A percentile compares a stretch with the other conserved stretches of the same genome.
Conservation (phyloP, 2,113 vertebrate genomes). For the Ursus arctos region DNA sequence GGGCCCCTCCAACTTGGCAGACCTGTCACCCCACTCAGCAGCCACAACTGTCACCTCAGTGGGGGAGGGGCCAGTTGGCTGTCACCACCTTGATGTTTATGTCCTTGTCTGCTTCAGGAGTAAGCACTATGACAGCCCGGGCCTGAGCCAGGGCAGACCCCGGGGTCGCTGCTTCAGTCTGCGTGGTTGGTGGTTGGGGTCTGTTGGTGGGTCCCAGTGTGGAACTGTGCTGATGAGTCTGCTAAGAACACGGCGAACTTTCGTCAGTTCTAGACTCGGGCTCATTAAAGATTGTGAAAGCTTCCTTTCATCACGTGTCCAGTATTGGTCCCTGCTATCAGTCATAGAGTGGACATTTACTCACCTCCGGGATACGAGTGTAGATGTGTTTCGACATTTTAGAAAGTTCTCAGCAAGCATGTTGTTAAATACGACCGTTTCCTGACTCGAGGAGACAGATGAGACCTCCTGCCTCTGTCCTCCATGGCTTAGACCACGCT, state of each 20-base stretch:
- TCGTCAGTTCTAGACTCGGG: too few species aligned
- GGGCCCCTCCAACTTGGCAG: neutral
- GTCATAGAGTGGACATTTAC: too few species aligned
- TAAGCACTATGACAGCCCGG: rapidly evolving
- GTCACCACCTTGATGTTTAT: too few species aligned
- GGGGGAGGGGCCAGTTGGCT: neutral
- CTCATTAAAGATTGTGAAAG: rapidly evolving
- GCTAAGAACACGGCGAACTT: rapidly evolving
- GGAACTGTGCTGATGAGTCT: rapidly evolving
- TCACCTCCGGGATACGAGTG: too few species aligned
- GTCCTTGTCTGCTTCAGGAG: neutral
- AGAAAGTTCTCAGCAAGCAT: neutral
- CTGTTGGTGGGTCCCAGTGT: neutral
- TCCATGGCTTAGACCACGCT: rapidly evolving
- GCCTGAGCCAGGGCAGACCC: neutral
- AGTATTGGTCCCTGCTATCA: rapidly evolving
- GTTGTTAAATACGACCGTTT: too few species aligned
- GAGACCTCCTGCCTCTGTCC: neutral
- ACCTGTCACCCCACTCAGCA: neutral
- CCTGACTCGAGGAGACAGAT: neutral
- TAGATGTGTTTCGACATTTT: neutral
- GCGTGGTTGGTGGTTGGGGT: neutral
- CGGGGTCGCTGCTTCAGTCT: neutral
- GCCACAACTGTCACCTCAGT: neutral
- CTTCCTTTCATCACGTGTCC: neutral